These are phyloP conservation scores for Nasonovia ribisnigri DNA, from an alignment of 2,888 invertebrate genomes.

Conservation along the genomic window DNA sequence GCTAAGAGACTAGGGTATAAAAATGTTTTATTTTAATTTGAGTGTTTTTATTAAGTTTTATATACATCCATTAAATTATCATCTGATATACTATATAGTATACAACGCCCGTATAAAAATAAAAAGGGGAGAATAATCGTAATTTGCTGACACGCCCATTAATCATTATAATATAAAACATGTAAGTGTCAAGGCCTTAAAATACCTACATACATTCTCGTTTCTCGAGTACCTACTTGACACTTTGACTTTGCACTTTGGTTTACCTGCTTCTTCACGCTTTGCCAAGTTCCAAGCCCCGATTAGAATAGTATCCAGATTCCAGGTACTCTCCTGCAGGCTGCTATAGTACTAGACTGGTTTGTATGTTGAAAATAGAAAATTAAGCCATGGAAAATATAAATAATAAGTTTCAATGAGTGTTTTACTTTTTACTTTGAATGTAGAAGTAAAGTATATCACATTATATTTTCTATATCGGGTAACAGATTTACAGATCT, in stretches of 20 bases:
- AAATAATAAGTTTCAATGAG: background rate
- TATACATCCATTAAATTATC: background rate
- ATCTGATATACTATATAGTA: background rate
- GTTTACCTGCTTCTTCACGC: background rate
- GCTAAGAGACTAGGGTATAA: background rate
- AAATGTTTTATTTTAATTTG: background rate
- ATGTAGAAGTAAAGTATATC: background rate
- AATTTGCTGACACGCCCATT: background rate
- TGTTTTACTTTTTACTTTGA: background rate
- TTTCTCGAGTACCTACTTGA: background rate
- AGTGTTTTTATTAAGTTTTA: background rate
- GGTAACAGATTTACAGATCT: background rate
- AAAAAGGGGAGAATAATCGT: background rate
- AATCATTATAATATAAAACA: background rate
- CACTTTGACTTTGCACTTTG: background rate
- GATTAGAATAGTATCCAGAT: background rate
- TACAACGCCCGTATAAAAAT: background rate
- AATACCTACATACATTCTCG: background rate
- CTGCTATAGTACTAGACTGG: background rate
- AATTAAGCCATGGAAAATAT: no score
- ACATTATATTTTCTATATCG: background rate
- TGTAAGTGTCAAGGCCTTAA: background rate
- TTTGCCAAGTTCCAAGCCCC: background rate
- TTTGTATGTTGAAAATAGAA: background rate
- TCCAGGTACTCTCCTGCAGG: background rate